These are phyloP conservation scores for Oriolus oriolus DNA, from an alignment of 2,113 vertebrate genomes.

Conservation along the genomic window DNA sequence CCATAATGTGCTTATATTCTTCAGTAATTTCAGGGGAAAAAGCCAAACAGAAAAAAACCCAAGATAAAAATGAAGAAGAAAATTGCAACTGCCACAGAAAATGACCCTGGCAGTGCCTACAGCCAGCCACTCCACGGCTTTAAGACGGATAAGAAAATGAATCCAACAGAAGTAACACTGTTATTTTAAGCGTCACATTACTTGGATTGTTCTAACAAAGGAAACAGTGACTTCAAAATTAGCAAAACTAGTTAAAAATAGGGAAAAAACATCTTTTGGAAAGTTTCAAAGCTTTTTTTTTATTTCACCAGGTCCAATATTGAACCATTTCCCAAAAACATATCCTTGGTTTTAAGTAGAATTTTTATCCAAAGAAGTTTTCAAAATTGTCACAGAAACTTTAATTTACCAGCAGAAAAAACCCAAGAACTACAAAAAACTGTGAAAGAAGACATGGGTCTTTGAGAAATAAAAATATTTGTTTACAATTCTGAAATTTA, in stretches of 20 bases:
- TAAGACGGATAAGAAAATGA: not conserved
- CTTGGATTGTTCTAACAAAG: conserved; percentile 52
- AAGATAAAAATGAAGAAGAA: not conserved
- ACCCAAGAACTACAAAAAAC: not conserved
- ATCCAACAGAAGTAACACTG: conserved; percentile 54
- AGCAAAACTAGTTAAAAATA: conserved; percentile 2
- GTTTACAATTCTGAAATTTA: not conserved
- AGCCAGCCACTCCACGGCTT: not conserved
- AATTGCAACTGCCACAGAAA: conserved; percentile 32
- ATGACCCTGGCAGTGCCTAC: not conserved
- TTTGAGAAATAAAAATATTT: not conserved
- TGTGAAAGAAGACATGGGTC: not conserved
- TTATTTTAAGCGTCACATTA: conserved; percentile 66
- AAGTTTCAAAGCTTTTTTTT: not conserved
- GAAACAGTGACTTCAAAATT: conserved; percentile 19
- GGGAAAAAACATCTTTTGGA: not conserved
- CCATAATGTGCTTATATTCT: conserved; percentile 36
- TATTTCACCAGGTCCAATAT: not conserved
- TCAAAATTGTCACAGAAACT: not conserved
- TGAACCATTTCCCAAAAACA: not conserved
- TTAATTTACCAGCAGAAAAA: not conserved
- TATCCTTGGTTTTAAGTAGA: not conserved
- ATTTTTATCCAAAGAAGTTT: conserved; percentile 10
- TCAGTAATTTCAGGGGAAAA: conserved; percentile 26
- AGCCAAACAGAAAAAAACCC: not conserved